Percentiles rank a stretch among this genome's conserved stretches.
These are phyloP conservation scores for Paratrypauchen microcephalus DNA, from an alignment of 2,797 vertebrate genomes.

Conservation along the genomic window DNA sequence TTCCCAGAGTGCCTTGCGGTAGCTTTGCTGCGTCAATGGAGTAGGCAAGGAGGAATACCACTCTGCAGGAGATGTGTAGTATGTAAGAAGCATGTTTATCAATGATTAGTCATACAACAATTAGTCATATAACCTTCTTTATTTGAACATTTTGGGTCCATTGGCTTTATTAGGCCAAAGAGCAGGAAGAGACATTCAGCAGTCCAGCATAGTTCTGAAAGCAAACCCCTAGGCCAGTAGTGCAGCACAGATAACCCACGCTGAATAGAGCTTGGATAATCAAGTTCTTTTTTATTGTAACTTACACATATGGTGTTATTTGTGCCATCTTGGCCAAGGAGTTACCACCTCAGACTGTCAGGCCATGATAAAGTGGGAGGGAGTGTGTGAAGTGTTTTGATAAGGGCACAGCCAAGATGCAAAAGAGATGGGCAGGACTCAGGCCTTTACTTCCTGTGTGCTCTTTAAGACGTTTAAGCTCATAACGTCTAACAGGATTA, in stretches of 20 bases:
- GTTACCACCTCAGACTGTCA: constrained; percentile 10
- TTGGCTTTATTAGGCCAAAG: not conserved
- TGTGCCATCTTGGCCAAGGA: not conserved
- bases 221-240: not conserved
- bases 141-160: not conserved
- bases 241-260: too few relatives aligned
- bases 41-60: constrained; percentile 4
- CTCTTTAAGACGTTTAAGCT: constrained; percentile 2
- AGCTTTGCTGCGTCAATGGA: constrained; percentile 21
- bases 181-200: not conserved
- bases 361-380: constrained; percentile 57
- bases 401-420: constrained; percentile 35
- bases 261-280: too few relatives aligned
- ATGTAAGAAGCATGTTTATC: not conserved
- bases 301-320: not conserved
- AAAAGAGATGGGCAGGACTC: constrained; percentile 12
- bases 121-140: not conserved
- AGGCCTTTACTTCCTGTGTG: not conserved
- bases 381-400: constrained; percentile 43
- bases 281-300: not conserved
- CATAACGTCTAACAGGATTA: constrained; percentile 2
- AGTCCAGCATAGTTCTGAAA: not conserved
- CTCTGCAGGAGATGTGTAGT: not conserved
- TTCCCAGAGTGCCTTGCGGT: constrained; percentile 55
- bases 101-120: not conserved